These are phyloP conservation scores for Thereva nobilitata DNA, from an alignment of 2,888 invertebrate species.

Conservation along the genomic window DNA sequence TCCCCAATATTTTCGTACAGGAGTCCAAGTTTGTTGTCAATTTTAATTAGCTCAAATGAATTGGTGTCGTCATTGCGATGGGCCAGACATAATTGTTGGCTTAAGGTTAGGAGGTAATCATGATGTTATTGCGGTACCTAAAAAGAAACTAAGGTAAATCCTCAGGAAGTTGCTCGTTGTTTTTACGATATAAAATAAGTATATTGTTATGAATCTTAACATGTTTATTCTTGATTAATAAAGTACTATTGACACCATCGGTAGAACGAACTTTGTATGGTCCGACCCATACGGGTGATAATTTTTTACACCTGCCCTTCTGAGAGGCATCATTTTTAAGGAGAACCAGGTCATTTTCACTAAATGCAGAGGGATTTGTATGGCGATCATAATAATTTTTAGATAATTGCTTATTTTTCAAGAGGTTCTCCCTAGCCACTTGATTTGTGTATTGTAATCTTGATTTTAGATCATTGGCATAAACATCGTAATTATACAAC, in stretches of 20 bases:
- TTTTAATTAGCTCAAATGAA: background rate
- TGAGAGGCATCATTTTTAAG: no score
- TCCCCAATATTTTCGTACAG: background rate
- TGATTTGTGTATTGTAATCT: background rate
- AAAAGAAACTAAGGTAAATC: background rate
- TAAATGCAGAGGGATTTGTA: no score
- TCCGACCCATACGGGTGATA: no score
- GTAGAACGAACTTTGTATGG: no score
- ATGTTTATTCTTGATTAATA: no score
- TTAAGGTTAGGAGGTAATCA: background rate
- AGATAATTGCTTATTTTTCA: background rate
- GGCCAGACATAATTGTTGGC: background rate
- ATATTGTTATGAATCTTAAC: no score
- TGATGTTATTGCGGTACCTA: background rate
- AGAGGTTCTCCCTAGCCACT: background rate
- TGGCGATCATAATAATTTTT: no score
- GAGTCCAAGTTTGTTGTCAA: background rate
- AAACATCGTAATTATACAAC: constrained; percentile 7
- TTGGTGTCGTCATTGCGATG: background rate
- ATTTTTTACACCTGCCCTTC: no score
- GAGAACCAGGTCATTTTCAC: no score
- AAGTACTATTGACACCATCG: no score
- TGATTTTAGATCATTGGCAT: background rate
- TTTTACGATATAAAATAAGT: background rate
- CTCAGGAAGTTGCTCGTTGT: background rate